Percentiles rank a stretch among this genome's conserved stretches.
Evolutionary conservation across 2,888 invertebrate genomes (phyloP).

Genomic region (Dusona sp.): DNA sequence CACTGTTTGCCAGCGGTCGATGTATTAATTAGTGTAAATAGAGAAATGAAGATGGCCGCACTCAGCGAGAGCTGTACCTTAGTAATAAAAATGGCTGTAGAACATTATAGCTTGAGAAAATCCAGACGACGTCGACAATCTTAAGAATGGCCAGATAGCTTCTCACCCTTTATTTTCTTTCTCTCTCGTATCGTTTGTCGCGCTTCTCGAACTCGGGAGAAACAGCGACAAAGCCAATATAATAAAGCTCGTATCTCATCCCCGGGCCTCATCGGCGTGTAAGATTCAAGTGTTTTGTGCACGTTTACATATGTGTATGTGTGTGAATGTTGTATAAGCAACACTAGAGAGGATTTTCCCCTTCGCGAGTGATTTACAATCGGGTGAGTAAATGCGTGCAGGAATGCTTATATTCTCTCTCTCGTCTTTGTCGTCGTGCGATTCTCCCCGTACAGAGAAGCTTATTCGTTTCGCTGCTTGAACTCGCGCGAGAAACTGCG

Average conservation of each 20-base stretch:
- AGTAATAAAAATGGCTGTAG: slow-evolving; percentile 38
- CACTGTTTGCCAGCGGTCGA: background rate
- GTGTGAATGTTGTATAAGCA: slow-evolving; percentile 32
- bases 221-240: slow-evolving; percentile 76
- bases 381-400: slow-evolving; percentile 80
- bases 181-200: slow-evolving; percentile 47
- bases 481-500: slow-evolving; percentile 65
- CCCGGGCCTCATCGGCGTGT: slow-evolving; percentile 81
- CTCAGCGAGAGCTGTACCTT: slow-evolving; percentile 17
- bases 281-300: slow-evolving; percentile 76
- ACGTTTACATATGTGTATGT: background rate
- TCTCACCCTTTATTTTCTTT: slow-evolving; percentile 29
- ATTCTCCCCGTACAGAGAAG: slow-evolving; percentile 61
- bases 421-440: slow-evolving; percentile 74
- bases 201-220: slow-evolving; percentile 58
- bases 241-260: slow-evolving; percentile 81
- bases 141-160: slow-evolving; percentile 34
- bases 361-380: slow-evolving; percentile 80
- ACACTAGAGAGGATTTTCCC: slow-evolving; percentile 70
- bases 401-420: slow-evolving; percentile 78
- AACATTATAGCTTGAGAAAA: slow-evolving; percentile 45
- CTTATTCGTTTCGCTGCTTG: slow-evolving; percentile 70
- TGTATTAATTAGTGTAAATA: slow-evolving; percentile 15
- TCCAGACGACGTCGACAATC: slow-evolving; percentile 49
- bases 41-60: slow-evolving; percentile 33